phyloP scores from a whole-genome alignment of 2,113 vertebrate genomes.

The Cyprinus carpio region DNA sequence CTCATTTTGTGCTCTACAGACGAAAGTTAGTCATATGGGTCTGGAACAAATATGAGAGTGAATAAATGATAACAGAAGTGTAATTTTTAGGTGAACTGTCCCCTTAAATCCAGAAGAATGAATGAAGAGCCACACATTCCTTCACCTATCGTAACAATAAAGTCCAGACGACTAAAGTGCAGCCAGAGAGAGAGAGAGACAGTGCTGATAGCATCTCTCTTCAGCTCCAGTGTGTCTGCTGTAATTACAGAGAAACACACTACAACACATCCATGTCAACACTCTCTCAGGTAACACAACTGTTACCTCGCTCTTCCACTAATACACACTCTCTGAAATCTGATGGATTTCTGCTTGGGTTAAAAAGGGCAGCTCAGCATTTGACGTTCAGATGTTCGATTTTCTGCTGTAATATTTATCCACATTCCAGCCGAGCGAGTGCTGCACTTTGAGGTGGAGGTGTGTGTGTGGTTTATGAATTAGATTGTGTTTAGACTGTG shows the following conservation, averaged over 20 bases:
- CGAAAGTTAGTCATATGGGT: neutral
- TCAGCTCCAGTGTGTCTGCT: constrained; percentile 28
- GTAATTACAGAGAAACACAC: constrained; percentile 30
- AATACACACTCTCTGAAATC: neutral
- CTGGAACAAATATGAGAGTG: neutral
- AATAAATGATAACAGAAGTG: neutral
- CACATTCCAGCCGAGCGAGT: neutral
- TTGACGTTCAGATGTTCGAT: constrained; percentile 3
- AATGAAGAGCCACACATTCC: neutral
- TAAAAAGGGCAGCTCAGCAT: neutral
- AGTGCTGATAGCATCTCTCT: constrained; percentile 32
- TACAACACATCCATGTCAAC: constrained; percentile 4
- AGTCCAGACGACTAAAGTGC: neutral
- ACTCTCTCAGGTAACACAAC: constrained; percentile 2
- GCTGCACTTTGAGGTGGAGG: neutral
- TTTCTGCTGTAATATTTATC: constrained; percentile 11
- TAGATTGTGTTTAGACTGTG: neutral
- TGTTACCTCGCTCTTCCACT: neutral
- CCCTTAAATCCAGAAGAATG: neutral
- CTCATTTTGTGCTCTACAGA: neutral
- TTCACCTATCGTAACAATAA: neutral
- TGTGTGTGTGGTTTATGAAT: neutral
- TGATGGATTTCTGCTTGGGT: neutral
- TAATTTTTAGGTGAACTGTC: neutral
- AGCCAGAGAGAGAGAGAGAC: neutral